Conservation (phyloP, 2,888 invertebrate genomes). For the Ormyrus labotus region DNA sequence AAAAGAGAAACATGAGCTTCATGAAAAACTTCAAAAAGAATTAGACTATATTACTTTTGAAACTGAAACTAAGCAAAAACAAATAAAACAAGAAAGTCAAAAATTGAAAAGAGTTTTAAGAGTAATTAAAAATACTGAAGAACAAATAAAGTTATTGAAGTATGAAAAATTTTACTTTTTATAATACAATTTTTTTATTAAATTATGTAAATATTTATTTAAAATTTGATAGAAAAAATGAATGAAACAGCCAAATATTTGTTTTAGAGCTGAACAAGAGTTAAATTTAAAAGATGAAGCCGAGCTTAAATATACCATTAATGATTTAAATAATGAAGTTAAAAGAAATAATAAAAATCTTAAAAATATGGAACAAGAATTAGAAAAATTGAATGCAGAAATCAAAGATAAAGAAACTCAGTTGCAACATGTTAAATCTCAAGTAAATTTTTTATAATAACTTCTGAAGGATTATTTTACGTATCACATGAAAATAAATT, state of each 20-base stretch:
- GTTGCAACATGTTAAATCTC: slow-evolving; percentile 90
- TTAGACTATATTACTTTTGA: slow-evolving; percentile 76
- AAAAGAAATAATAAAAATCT: slow-evolving; percentile 93
- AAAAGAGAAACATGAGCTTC: slow-evolving; percentile 82
- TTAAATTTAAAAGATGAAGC: slow-evolving; percentile 95
- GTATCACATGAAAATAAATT: slow-evolving; percentile 14
- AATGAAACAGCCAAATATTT: background rate
- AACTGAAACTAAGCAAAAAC: slow-evolving; percentile 84
- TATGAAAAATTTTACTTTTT: slow-evolving; percentile 53
- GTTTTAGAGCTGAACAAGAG: slow-evolving; percentile 87
- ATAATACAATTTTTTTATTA: background rate
- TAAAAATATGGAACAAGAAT: slow-evolving; percentile 89
- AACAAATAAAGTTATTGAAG: slow-evolving; percentile 91
- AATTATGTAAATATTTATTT: background rate
- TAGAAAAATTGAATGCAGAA: slow-evolving; percentile 89
- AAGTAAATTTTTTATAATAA: slow-evolving; percentile 58
- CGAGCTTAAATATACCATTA: slow-evolving; percentile 94
- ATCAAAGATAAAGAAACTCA: slow-evolving; percentile 93
- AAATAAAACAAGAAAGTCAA: slow-evolving; percentile 81
- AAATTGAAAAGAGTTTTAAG: slow-evolving; percentile 93
- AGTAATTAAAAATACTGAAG: slow-evolving; percentile 88
- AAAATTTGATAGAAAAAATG: background rate
- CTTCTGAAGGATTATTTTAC: background rate
- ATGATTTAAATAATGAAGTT: slow-evolving; percentile 95
- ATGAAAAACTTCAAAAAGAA: slow-evolving; percentile 69